Evolutionary conservation across 1,140 invertebrate genomes (phyloP).

Genomic region (Monomorium pharaonis): DNA sequence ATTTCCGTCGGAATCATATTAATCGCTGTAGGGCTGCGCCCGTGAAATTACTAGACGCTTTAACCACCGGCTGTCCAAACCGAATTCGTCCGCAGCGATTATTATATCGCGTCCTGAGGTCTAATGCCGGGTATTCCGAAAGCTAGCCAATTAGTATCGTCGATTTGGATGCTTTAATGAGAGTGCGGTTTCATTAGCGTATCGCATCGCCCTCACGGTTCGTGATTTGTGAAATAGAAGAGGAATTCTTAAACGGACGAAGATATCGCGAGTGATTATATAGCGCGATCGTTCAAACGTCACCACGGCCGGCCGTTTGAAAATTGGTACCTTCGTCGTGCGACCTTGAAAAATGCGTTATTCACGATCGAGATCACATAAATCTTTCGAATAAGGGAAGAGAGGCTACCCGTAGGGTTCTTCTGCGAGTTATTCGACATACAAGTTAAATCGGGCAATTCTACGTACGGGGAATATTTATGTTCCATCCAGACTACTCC

Average conservation of each 20-base stretch:
- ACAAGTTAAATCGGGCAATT: slow-evolving; percentile 35
- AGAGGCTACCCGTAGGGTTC: background rate
- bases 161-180: slow-evolving; percentile 80
- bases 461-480: background rate
- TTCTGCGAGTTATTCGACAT: background rate
- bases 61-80: slow-evolving; percentile 80
- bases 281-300: slow-evolving; percentile 64
- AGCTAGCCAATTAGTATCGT: slow-evolving; percentile 78
- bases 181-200: slow-evolving; percentile 74
- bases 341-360: slow-evolving; percentile 45
- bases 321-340: slow-evolving; percentile 61
- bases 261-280: slow-evolving; percentile 71
- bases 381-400: slow-evolving; percentile 27
- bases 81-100: slow-evolving; percentile 75
- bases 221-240: slow-evolving; percentile 65
- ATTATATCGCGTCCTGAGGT: slow-evolving; percentile 74
- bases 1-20: slow-evolving; percentile 74
- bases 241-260: slow-evolving; percentile 51
- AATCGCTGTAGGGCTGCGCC: slow-evolving; percentile 75
- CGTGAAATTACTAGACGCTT: slow-evolving; percentile 78
- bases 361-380: slow-evolving; percentile 46
- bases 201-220: slow-evolving; percentile 54
- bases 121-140: slow-evolving; percentile 80
- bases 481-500: background rate
- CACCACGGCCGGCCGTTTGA: slow-evolving; percentile 56